Conservation (phyloP, 2,888 invertebrate species). For the Sthenelais limicola region DNA sequence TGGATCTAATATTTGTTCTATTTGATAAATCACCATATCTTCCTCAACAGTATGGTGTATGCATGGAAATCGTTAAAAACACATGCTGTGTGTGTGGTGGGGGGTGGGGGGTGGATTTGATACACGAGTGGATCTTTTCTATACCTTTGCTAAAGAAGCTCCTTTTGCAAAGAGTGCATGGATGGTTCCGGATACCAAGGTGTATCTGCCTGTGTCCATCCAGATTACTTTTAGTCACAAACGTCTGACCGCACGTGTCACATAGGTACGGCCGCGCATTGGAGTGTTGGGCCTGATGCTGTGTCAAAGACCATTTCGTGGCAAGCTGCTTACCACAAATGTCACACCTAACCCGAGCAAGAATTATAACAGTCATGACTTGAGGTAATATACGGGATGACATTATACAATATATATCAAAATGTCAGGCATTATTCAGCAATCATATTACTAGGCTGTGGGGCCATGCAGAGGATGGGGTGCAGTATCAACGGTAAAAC, state of each 20-base stretch:
- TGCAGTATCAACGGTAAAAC: too few relatives aligned
- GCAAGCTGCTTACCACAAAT: constrained; percentile 5
- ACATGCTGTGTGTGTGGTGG: too few relatives aligned
- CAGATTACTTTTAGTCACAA: background rate
- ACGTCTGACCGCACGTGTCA: constrained; percentile 21
- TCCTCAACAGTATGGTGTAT: too few relatives aligned
- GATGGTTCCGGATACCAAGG: background rate
- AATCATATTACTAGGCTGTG: too few relatives aligned
- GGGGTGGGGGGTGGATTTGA: background rate
- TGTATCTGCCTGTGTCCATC: constrained; percentile 11
- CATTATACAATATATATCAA: too few relatives aligned
- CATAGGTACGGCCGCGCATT: background rate
- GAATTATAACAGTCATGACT: too few relatives aligned
- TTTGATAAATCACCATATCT: too few relatives aligned
- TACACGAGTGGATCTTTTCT: background rate
- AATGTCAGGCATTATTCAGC: too few relatives aligned
- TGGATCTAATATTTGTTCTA: too few relatives aligned
- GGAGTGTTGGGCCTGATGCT: constrained; percentile 21
- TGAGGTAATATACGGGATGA: too few relatives aligned
- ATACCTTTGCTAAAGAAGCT: constrained; percentile 29
- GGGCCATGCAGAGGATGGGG: too few relatives aligned
- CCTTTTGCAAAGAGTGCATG: constrained; percentile 25
- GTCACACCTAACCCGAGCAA: constrained; percentile 1
- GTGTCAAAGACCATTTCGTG: constrained; percentile 13
- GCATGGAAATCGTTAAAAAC: too few relatives aligned